Evolutionary conservation across 2,113 vertebrate species (phyloP).

Genomic region (Thomomys bottae): DNA sequence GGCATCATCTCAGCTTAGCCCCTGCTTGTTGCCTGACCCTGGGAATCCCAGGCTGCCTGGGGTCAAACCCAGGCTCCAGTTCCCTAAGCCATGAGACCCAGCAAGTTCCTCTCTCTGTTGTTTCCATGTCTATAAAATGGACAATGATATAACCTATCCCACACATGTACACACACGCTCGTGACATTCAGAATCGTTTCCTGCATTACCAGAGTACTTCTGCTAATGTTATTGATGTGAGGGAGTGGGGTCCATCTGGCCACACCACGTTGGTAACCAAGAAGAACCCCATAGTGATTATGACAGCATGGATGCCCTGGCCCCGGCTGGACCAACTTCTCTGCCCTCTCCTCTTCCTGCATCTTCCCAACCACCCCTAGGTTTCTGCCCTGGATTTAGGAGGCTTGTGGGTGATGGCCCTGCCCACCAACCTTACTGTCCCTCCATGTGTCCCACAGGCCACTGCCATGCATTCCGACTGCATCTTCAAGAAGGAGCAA

Average conservation of each 20-base stretch:
- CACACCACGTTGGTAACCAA: not conserved
- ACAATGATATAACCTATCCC: not conserved
- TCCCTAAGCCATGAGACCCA: not conserved
- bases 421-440: fast-evolving
- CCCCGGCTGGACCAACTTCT: not conserved
- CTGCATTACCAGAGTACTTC: not conserved
- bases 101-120: not conserved
- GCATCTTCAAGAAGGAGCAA: conserved; percentile 88
- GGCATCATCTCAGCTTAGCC: not conserved
- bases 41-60: no score
- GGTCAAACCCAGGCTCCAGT: not conserved
- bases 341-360: not conserved
- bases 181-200: not conserved
- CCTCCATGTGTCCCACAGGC: conserved; percentile 66
- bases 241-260: not conserved
- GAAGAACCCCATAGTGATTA: not conserved
- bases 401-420: fast-evolving
- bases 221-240: not conserved
- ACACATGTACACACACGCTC: fast-evolving
- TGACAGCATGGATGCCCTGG: not conserved
- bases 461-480: conserved; percentile 85
- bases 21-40: not conserved
- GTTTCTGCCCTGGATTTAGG: not conserved
- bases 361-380: fast-evolving
- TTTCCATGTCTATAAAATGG: not conserved